Percentiles rank a stretch among this genome's conserved stretches.
Evolutionary conservation across 2,888 invertebrate genomes (phyloP).

Genomic region (Drosophila acutilabella): DNA sequence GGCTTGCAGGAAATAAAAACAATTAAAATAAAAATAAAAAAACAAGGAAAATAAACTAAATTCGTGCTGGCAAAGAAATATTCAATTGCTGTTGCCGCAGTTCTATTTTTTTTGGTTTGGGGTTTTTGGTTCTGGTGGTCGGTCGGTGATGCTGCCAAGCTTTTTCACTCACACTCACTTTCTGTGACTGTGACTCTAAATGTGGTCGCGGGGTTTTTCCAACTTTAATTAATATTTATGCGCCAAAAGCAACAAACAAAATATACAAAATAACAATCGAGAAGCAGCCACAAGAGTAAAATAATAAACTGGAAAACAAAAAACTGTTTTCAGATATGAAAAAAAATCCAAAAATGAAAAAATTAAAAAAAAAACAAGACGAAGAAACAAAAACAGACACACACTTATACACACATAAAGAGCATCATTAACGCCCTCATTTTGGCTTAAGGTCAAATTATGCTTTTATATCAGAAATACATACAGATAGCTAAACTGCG

Average conservation of each 20-base stretch:
- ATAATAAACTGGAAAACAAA: constrained; percentile 51
- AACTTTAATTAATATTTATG: constrained; percentile 76
- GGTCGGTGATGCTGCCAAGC: constrained; percentile 18
- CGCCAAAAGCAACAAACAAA: constrained; percentile 59
- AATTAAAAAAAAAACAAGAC: constrained; percentile 17
- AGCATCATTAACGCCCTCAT: constrained; percentile 82
- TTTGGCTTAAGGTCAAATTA: constrained; percentile 80
- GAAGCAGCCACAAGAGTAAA: constrained; percentile 35
- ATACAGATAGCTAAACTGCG: constrained; percentile 42
- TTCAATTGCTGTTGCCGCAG: constrained; percentile 15
- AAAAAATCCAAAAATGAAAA: neutral
- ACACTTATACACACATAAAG: constrained; percentile 55
- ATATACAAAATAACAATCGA: constrained; percentile 44
- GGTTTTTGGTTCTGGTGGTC: constrained; percentile 16
- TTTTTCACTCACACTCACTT: constrained; percentile 17
- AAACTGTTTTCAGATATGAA: constrained; percentile 39
- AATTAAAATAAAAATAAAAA: constrained; percentile 25
- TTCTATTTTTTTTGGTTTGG: constrained; percentile 38
- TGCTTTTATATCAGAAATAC: constrained; percentile 67
- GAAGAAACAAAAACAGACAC: constrained; percentile 33
- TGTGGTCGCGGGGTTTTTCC: constrained; percentile 56
- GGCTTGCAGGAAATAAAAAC: constrained; percentile 24
- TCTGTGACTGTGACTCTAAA: constrained; percentile 34
- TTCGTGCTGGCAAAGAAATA: constrained; percentile 25
- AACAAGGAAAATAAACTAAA: constrained; percentile 17